Percentiles rank a stretch among this genome's conserved stretches.
phyloP scores from a whole-genome alignment of 2,888 invertebrate species.

The Protonemura montana region DNA sequence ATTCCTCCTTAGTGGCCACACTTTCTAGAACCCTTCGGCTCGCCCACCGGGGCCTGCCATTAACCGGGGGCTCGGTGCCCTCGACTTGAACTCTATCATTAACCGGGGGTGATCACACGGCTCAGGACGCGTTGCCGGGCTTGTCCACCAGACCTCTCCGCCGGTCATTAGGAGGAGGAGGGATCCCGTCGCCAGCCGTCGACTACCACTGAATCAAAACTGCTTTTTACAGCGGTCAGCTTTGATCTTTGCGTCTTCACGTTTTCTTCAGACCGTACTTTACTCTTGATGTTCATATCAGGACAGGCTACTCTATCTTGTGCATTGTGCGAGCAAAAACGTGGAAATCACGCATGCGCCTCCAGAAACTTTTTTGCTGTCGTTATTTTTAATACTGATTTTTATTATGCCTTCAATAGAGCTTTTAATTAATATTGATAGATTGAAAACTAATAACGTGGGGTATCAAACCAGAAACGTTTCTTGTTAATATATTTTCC shows the following conservation, averaged over 20 bases:
- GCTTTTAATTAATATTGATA: neutral
- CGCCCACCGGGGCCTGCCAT: neutral
- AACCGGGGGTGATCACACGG: constrained; percentile 36
- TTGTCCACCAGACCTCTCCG: neutral
- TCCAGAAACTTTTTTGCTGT: neutral
- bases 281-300: neutral
- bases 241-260: constrained; percentile 4
- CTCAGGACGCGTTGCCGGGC: constrained; percentile 8
- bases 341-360: neutral
- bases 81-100: constrained; percentile 24
- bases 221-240: neutral
- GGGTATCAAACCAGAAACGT: neutral
- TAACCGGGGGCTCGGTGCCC: constrained; percentile 31
- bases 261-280: constrained; percentile 1
- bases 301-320: neutral
- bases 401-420: neutral
- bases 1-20: constrained; percentile 27
- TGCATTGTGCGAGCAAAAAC: neutral
- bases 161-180: neutral
- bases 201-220: constrained; percentile 9
- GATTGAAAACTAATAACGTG: neutral
- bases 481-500: neutral
- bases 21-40: constrained; percentile 16
- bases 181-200: neutral
- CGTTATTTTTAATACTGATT: constrained; percentile 2